Conservation (phyloP, 2,888 invertebrate species). For the Hedychridium roseum region DNA sequence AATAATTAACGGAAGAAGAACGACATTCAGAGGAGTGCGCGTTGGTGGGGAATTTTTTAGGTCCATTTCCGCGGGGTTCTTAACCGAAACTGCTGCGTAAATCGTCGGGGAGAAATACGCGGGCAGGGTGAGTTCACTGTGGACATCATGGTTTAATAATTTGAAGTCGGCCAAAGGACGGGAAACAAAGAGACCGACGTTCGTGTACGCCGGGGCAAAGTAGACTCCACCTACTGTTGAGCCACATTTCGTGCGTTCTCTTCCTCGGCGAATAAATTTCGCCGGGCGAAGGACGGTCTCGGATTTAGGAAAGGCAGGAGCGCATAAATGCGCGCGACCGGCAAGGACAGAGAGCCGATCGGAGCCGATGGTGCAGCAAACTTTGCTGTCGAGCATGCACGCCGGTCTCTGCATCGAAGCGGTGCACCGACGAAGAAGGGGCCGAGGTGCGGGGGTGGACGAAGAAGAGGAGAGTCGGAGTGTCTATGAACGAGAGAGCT, state of each 20-base stretch:
- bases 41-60: no score
- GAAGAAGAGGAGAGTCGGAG: slow-evolving; percentile 16
- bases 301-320: slow-evolving; percentile 21
- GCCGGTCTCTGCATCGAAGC: no score
- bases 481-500: slow-evolving; percentile 6
- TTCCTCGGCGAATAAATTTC: neutral
- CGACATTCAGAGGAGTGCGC: slow-evolving; percentile 34
- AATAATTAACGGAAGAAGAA: slow-evolving; percentile 36
- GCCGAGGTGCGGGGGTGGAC: slow-evolving; percentile 21
- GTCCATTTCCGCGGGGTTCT: no score
- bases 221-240: no score
- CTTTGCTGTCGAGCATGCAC: slow-evolving; percentile 6
- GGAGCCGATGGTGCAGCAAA: slow-evolving; percentile 9
- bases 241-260: no score
- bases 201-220: no score
- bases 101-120: no score
- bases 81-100: no score
- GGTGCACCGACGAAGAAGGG: slow-evolving; percentile 2
- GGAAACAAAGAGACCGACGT: no score
- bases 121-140: no score
- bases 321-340: slow-evolving; percentile 3
- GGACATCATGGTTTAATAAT: no score
- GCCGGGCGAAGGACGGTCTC: neutral
- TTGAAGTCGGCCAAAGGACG: no score
- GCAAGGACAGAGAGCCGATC: slow-evolving; percentile 17